These are phyloP conservation scores for Oncopodura yosiiana DNA, from an alignment of 1,140 invertebrate species.

Conservation along the genomic window DNA sequence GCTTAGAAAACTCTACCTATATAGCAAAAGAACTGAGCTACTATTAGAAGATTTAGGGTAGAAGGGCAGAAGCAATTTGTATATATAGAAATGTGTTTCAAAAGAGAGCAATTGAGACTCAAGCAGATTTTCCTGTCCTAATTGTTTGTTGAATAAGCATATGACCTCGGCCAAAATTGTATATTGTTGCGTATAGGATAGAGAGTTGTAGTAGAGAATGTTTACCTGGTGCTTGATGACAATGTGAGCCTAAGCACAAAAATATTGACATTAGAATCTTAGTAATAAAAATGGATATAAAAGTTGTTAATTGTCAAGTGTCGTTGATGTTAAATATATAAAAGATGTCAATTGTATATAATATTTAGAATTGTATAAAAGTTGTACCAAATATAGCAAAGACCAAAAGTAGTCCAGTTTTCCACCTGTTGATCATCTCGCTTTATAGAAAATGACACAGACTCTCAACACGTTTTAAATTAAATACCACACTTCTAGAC, in stretches of 20 bases:
- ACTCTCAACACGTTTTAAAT: too few species aligned
- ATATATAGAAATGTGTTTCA: not conserved
- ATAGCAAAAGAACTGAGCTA: too few species aligned
- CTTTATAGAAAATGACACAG: not conserved
- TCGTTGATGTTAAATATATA: too few species aligned
- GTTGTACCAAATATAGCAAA: conserved; percentile 21
- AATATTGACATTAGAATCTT: not conserved
- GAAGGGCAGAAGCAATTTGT: not conserved
- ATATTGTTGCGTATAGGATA: not conserved
- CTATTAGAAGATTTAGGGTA: too few species aligned
- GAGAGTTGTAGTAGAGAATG: not conserved
- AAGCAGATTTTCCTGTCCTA: not conserved
- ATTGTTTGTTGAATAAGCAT: conserved; percentile 2
- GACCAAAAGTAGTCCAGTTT: conserved; percentile 19
- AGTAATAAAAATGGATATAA: not conserved
- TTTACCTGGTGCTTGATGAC: conserved; percentile 33
- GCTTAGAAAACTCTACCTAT: too few species aligned
- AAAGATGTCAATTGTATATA: not conserved
- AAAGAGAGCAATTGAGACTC: not conserved
- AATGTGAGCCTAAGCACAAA: conserved; percentile 17
- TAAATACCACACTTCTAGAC: too few species aligned
- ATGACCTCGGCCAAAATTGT: too few species aligned
- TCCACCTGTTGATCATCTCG: conserved; percentile 14
- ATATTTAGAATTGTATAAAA: not conserved
- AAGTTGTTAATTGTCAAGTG: not conserved